Evolutionary conservation across 2,797 vertebrate species (phyloP), one percentile per base, ranked within the genome.

Genomic region (Sandelia bainsii): DNA sequence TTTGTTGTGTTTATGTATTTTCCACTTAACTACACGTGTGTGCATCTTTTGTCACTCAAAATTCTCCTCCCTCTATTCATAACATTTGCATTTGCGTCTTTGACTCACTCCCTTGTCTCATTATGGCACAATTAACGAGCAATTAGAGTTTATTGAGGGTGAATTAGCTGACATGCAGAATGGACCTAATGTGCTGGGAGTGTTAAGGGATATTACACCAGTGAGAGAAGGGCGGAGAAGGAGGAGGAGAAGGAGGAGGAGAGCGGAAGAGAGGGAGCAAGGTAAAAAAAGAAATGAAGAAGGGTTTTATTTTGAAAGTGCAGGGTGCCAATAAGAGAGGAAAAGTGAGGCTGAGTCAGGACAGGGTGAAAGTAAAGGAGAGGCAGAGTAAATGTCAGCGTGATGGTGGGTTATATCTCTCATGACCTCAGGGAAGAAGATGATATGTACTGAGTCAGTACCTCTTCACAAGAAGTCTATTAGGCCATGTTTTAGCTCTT

Each of bases 51-150:
- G 53, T 79, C 72, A 81, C 22, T 49, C 25, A 17, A 58, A 56
- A 54, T 61, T 60, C 66, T 67, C 76, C 69, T 54, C 72, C 61
- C 34, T 67, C 59, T 62, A 68, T 84, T 88, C 79, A 84, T 72
- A 88, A 80, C 66, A 79, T 77, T 75, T 84, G 69, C 66, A 75
- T 88, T 85, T 80, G 77, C 20, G 45, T 51, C 64, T 75, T 27
- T 50, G 68, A 56, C 69, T 81, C 72, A 63, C 79, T 93, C 92
- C 79, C 88, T 71, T 19, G 77, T 89, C 86, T 93, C 92, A 93
- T 95, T 94, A 93, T 80, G 81, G 63, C 65, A 78, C 92, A 92
- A 93, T 94, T 93, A 94, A 89, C 75, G 14, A 54, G 90, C 92
- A 93, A 93, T 92, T 93, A 90, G 58, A 80, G 83, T 87, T 92